Percentiles rank a stretch among this genome's conserved stretches.
These are phyloP conservation scores for Pandemis cinnamomeana DNA, from an alignment of 2,888 invertebrate genomes.

Conservation along the genomic window DNA sequence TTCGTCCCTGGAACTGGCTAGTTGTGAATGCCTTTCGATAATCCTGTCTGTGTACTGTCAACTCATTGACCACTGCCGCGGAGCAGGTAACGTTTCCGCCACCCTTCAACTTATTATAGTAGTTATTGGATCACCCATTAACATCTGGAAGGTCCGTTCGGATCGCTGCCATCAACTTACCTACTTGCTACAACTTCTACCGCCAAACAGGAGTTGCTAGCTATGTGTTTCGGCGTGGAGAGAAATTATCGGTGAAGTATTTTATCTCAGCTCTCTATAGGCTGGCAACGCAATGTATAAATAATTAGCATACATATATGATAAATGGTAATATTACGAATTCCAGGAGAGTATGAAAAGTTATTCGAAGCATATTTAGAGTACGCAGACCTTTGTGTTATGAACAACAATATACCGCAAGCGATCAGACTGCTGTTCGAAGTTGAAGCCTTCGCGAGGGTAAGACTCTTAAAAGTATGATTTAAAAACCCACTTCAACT, in stretches of 20 bases:
- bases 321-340: background rate
- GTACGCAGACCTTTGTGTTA: conserved; percentile 84
- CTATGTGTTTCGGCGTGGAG: too few species aligned
- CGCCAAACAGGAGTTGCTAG: too few species aligned
- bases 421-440: conserved; percentile 82
- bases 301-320: too few species aligned
- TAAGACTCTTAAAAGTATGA: conserved; percentile 46
- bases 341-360: conserved; percentile 73
- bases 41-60: conserved; percentile 84
- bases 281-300: too few species aligned
- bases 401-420: conserved; percentile 82
- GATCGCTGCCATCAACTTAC: background rate
- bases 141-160: background rate
- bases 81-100: conserved; percentile 74
- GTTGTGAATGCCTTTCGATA: conserved; percentile 85
- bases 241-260: too few species aligned
- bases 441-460: conserved; percentile 72
- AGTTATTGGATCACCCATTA: background rate
- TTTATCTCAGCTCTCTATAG: too few species aligned
- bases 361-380: conserved; percentile 84
- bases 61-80: conserved; percentile 85
- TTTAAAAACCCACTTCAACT: background rate
- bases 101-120: background rate
- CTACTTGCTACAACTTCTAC: background rate
- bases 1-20: conserved; percentile 78